These are phyloP conservation scores for Drosophila phalerata DNA, from an alignment of 2,888 invertebrate genomes.

Conservation along the genomic window DNA sequence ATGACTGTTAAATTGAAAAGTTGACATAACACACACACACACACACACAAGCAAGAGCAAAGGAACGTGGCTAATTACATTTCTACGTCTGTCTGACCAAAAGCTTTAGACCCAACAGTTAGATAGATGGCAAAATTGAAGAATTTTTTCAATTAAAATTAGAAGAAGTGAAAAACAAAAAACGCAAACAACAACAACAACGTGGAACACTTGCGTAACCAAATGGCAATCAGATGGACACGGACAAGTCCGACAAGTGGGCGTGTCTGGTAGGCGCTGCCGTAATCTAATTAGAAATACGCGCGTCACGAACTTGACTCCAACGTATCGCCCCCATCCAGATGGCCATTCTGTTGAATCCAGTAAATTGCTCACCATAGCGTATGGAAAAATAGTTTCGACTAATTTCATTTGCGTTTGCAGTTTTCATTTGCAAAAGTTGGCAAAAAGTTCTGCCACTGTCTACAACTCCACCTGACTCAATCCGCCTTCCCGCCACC, in stretches of 20 bases:
- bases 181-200: constrained; percentile 37
- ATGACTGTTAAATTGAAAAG: constrained; percentile 77
- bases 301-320: constrained; percentile 81
- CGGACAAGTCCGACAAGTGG: constrained; percentile 40
- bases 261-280: constrained; percentile 49
- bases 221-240: constrained; percentile 67
- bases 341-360: constrained; percentile 3
- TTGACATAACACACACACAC: constrained; percentile 56
- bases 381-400: constrained; percentile 69
- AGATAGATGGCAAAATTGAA: constrained; percentile 79
- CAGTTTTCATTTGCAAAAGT: constrained; percentile 70
- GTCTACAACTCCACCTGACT: constrained; percentile 6
- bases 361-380: constrained; percentile 46
- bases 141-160: constrained; percentile 80
- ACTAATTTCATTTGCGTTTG: constrained; percentile 78
- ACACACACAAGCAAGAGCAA: neutral
- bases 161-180: constrained; percentile 27
- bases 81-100: constrained; percentile 64
- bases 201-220: constrained; percentile 36
- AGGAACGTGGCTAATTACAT: constrained; percentile 70
- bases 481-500: no score
- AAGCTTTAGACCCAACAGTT: constrained; percentile 31
- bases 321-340: neutral
- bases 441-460: constrained; percentile 52
- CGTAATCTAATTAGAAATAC: constrained; percentile 80